phyloP scores from a whole-genome alignment of 1,140 invertebrate genomes.

The Himalopsyche phryganea region DNA sequence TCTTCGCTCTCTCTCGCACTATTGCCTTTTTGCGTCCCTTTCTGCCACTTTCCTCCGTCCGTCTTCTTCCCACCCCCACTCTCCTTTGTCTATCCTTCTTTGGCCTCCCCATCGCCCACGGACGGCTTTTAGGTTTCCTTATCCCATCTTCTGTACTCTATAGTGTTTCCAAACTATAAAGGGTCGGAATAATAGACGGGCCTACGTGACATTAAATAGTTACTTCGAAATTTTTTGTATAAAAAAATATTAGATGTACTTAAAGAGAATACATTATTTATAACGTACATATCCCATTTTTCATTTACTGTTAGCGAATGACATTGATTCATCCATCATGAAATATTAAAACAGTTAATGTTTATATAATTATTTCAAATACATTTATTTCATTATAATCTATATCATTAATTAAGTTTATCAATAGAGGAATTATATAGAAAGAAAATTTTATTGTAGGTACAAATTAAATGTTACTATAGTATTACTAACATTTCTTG shows the following conservation, averaged over 20 bases:
- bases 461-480: too few species aligned
- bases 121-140: slow-evolving; percentile 25
- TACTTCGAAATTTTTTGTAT: not conserved
- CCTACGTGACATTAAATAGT: not conserved
- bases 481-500: too few species aligned
- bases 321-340: too few species aligned
- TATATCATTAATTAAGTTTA: too few species aligned
- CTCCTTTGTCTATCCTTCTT: not conserved
- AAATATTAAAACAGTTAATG: too few species aligned
- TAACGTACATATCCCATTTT: too few species aligned
- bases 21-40: slow-evolving; percentile 17
- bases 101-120: slow-evolving; percentile 5
- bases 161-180: slow-evolving; percentile 13
- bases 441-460: too few species aligned
- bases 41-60: slow-evolving; percentile 21
- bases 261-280: too few species aligned
- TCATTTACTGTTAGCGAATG: too few species aligned
- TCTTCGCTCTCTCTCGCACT: slow-evolving; percentile 14
- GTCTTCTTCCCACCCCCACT: not conserved
- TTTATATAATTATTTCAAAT: too few species aligned
- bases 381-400: too few species aligned
- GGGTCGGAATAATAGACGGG: not conserved
- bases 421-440: too few species aligned
- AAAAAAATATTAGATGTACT: not conserved
- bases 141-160: slow-evolving; percentile 20